Base-by-base conservation (phyloP, 2,797 vertebrate species). In the Ciconia nigra region DNA sequence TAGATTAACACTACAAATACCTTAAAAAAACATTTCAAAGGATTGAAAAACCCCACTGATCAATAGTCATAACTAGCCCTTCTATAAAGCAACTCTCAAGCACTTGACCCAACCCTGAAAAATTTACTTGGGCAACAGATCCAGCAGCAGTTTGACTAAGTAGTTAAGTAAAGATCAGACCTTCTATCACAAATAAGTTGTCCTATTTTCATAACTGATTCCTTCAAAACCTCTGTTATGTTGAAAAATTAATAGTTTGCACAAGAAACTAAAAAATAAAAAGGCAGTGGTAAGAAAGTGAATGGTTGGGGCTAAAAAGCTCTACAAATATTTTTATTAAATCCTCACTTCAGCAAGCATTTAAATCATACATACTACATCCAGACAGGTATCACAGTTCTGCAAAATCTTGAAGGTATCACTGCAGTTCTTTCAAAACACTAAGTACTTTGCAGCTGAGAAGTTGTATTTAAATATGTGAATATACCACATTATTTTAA, bases 401-500 rank as follows among this genome's bases (percentile, higher is more conserved):
- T 83, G 37, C 54, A 85, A 73, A 61, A 70, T 46, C n/a, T 49
- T 83, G 73, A 70, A 91, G 10, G 11, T 58, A 90, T 82, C 58
- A 62, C 35, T 89, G 69, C 35, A 92, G 72, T 35, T 77, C 37
- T 88, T 83, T 82, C 83, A 93, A 76, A 96, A 83, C 41, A 73
- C 73, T 62, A 63, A 73, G 81, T 91, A 52, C 33, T 87, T 51
- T 62, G 59, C 83, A 94, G 70, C 51, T 15, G 51, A 92, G 39
- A 94, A 82, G 51, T 15, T 79, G 11, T 69, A 93, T 70, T 93
- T 94, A 84, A 92, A 44, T 87, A 91, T 79, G n/a, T 77, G 90
- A 80, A 65, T 77, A 77, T 51, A 79, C 91, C 96, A 94, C 84
- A 96, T 58, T 95, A 95, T 95, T 97, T 97, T 90, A 92, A 96